Percentiles rank a stretch among this genome's conserved stretches.
Conservation (phyloP, 2,797 vertebrate species). For the Xiphophorus birchmanni region DNA sequence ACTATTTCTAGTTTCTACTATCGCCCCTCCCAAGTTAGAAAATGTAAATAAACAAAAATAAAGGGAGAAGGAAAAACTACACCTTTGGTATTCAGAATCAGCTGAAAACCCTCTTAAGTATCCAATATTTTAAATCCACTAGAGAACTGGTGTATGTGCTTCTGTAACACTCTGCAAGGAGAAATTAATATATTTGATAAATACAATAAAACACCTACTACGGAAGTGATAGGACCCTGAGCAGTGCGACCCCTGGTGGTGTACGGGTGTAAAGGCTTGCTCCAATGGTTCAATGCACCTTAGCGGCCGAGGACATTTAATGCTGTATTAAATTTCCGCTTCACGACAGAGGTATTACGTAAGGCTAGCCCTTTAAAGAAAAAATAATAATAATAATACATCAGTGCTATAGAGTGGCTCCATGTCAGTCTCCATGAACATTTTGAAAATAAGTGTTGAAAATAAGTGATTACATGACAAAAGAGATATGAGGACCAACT, state of each 20-base stretch:
- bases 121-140: slow-evolving; percentile 38
- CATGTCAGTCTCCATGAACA: slow-evolving; percentile 58
- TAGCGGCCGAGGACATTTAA: slow-evolving; percentile 64
- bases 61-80: slow-evolving; percentile 55
- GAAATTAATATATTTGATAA: slow-evolving; percentile 40
- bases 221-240: slow-evolving; percentile 69
- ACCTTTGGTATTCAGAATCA: slow-evolving; percentile 74
- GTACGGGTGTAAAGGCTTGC: slow-evolving; percentile 75
- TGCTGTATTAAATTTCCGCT: slow-evolving; percentile 52
- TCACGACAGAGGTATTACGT: slow-evolving; percentile 59
- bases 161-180: slow-evolving; percentile 49
- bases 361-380: slow-evolving; percentile 59
- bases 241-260: slow-evolving; percentile 75
- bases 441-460: slow-evolving; percentile 24
- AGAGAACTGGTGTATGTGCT: slow-evolving; percentile 40
- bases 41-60: slow-evolving; percentile 14
- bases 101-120: slow-evolving; percentile 26
- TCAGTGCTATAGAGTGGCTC: slow-evolving; percentile 61
- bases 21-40: slow-evolving; percentile 7
- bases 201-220: slow-evolving; percentile 47
- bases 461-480: slow-evolving; percentile 10
- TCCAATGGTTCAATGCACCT: slow-evolving; percentile 60
- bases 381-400: slow-evolving; percentile 1
- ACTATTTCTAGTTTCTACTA: slow-evolving; percentile 19
- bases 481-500: slow-evolving; percentile 20